Percentiles rank a stretch among this genome's conserved stretches.
Conservation (phyloP, 1,140 invertebrate species). For the fruit fly (Drosophila melanogaster) region Release_6_plus_ISO1_MT NT_033777.3:5250501-5251000, state of each 20-base stretch:
- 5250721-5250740: constrained; percentile 18
- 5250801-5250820: constrained; percentile 18
- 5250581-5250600: background rate
- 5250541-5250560: background rate
- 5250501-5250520: background rate
- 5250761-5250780: constrained; percentile 40
- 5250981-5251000: background rate
- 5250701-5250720: constrained; percentile 10
- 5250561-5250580: background rate
- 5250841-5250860: constrained; percentile 36
- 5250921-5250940: constrained; percentile 15
- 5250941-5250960: background rate
- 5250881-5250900: constrained; percentile 51
- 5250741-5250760: constrained; percentile 43
- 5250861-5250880: constrained; percentile 66
- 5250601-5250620: background rate
- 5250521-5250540: background rate
- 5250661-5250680: constrained; percentile 14
- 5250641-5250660: background rate
- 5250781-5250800: constrained; percentile 20
- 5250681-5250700: constrained; percentile 7
- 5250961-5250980: background rate
- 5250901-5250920: constrained; percentile 19
- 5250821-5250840: constrained; percentile 21
- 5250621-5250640: background rate